phyloP scores from a whole-genome alignment of 2,888 invertebrate genomes.

The Lasioglossum morio region DNA sequence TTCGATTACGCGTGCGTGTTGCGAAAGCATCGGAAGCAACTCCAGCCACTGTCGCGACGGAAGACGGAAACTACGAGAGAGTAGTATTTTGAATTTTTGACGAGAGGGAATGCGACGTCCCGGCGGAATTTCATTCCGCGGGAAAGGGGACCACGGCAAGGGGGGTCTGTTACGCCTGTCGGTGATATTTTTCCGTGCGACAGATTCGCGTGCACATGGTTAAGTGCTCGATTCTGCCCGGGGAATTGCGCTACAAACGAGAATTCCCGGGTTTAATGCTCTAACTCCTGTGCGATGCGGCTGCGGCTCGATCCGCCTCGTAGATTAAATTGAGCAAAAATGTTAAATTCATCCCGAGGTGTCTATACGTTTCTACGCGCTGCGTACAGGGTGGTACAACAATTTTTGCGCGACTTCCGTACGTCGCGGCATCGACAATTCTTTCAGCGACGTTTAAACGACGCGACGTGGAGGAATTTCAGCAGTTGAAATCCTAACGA shows the following conservation, averaged over 20 bases:
- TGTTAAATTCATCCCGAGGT: background rate
- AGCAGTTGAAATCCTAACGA: too few species aligned
- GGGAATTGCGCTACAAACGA: constrained; percentile 54
- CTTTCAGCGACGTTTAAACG: too few species aligned
- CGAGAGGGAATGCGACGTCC: constrained; percentile 41
- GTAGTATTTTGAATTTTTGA: constrained; percentile 55
- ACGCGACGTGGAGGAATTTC: too few species aligned
- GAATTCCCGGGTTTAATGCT: constrained; percentile 51
- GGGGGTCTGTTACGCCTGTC: constrained; percentile 29
- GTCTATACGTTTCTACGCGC: background rate
- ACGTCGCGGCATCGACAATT: too few species aligned
- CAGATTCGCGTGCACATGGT: constrained; percentile 54
- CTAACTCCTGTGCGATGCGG: constrained; percentile 3
- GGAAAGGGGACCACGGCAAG: background rate
- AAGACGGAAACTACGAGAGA: background rate
- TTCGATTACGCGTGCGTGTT: background rate
- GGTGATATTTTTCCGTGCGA: constrained; percentile 59
- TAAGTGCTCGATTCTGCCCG: constrained; percentile 56
- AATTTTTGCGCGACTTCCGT: background rate
- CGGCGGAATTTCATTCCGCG: constrained; percentile 48
- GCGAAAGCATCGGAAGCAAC: background rate
- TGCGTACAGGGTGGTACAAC: background rate
- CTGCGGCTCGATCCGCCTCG: background rate
- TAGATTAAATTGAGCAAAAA: constrained; percentile 34
- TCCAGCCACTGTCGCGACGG: background rate